Percentiles rank a stretch among this genome's conserved stretches.
Conservation (phyloP, 2,797 vertebrate genomes). For the Miichthys miiuy region DNA sequence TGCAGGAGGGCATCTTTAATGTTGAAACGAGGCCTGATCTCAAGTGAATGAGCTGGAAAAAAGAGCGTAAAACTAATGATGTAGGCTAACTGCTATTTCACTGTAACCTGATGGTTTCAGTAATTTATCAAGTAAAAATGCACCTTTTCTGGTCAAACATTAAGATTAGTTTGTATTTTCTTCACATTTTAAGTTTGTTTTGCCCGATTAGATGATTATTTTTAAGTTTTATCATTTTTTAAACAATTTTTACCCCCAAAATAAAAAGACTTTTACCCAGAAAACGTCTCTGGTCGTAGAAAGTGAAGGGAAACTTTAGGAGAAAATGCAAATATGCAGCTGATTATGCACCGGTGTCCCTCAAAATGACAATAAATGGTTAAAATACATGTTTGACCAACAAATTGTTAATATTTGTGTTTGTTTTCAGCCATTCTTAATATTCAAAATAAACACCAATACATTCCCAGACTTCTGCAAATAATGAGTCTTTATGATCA, state of each 20-base stretch:
- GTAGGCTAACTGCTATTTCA: not conserved
- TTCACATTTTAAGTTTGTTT: not conserved
- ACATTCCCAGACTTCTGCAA: not conserved
- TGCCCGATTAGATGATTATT: not conserved
- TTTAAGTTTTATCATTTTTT: not conserved
- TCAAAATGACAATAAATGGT: slow-evolving; percentile 1
- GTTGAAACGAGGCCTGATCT: slow-evolving; percentile 14
- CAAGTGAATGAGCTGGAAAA: not conserved
- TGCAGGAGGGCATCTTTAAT: slow-evolving; percentile 38
- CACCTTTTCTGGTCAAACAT: not conserved
- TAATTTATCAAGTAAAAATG: not conserved
- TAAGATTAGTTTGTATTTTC: not conserved
- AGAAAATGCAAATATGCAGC: not conserved
- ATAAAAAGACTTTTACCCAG: not conserved
- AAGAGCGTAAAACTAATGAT: not conserved
- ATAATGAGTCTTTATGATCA: not conserved
- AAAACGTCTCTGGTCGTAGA: not conserved
- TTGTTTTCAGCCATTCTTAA: not conserved
- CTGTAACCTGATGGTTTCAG: not conserved
- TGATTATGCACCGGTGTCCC: not conserved
- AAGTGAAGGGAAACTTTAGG: not conserved
- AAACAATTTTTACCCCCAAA: too few species aligned
- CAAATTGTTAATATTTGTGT: not conserved
- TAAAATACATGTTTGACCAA: not conserved
- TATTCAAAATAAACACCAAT: not conserved